Evolutionary conservation across 2,113 vertebrate species (phyloP).

Genomic region (Rissa tridactyla): DNA sequence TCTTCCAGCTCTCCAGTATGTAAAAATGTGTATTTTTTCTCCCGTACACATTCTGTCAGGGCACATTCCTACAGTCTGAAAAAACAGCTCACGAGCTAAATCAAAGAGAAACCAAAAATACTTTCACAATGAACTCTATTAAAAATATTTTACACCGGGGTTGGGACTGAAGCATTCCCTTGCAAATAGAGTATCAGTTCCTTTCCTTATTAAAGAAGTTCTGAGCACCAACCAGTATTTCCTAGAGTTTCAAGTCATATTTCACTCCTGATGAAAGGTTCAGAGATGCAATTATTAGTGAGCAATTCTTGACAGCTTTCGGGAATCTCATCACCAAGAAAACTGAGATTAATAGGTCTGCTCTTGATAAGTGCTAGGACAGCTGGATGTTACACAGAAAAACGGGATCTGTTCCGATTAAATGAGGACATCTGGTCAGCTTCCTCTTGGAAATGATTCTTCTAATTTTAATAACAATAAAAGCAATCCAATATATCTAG

Average conservation of each 20-base stretch:
- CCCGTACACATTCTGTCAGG: background rate
- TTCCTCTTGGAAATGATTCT: background rate
- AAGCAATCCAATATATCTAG: background rate
- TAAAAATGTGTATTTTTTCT: background rate
- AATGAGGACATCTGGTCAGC: background rate
- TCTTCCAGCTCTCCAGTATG: background rate
- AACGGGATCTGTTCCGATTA: background rate
- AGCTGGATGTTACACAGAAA: background rate
- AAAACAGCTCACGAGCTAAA: background rate
- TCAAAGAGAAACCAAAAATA: background rate
- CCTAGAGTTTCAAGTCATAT: background rate
- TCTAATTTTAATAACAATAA: slow-evolving; percentile 9
- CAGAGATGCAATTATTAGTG: background rate
- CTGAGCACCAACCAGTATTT: background rate
- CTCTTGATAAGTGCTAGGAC: background rate
- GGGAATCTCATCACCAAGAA: background rate
- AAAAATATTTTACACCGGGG: background rate
- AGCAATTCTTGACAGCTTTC: background rate
- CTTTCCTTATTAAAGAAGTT: background rate
- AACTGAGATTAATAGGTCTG: background rate
- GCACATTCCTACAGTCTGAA: background rate
- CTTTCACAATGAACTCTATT: background rate
- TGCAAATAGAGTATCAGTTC: background rate
- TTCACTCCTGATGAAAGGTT: background rate
- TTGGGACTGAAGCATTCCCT: background rate